phyloP scores from a whole-genome alignment of 2,888 invertebrate species.

The Eremobia ochroleuca region DNA sequence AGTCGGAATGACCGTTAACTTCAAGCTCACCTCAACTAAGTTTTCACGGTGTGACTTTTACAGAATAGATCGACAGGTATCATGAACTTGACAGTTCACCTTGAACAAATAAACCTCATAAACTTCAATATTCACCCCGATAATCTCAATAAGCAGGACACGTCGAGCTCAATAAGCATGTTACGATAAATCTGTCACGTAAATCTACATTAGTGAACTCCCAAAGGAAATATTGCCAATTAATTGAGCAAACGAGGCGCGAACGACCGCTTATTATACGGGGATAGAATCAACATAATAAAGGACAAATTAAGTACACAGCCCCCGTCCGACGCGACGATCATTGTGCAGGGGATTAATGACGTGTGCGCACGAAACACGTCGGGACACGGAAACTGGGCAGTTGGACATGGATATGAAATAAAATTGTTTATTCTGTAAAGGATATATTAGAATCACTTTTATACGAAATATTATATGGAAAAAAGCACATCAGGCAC shows the following conservation, averaged over 20 bases:
- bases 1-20: too few species aligned
- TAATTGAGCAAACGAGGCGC: conserved; percentile 82
- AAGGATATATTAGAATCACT: too few species aligned
- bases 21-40: too few species aligned
- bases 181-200: conserved; percentile 65
- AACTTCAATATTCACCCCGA: neutral
- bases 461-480: too few species aligned
- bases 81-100: neutral
- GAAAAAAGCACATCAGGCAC: too few species aligned
- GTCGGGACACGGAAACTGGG: conserved; percentile 48
- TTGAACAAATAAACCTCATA: neutral
- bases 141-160: conserved; percentile 54
- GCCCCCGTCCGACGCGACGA: conserved; percentile 72
- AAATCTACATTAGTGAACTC: conserved; percentile 69
- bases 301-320: conserved; percentile 82
- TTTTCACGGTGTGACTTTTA: too few species aligned
- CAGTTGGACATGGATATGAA: neutral
- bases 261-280: conserved; percentile 74
- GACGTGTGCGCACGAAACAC: conserved; percentile 72
- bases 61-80: neutral
- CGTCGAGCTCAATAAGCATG: conserved; percentile 43
- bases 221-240: conserved; percentile 83
- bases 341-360: conserved; percentile 76
- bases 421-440: too few species aligned
- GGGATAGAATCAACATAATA: conserved; percentile 77